Percentiles rank a stretch among this genome's conserved stretches.
These are phyloP conservation scores for Odontothrips loti DNA, from an alignment of 2,888 invertebrate genomes.

Conservation along the genomic window DNA sequence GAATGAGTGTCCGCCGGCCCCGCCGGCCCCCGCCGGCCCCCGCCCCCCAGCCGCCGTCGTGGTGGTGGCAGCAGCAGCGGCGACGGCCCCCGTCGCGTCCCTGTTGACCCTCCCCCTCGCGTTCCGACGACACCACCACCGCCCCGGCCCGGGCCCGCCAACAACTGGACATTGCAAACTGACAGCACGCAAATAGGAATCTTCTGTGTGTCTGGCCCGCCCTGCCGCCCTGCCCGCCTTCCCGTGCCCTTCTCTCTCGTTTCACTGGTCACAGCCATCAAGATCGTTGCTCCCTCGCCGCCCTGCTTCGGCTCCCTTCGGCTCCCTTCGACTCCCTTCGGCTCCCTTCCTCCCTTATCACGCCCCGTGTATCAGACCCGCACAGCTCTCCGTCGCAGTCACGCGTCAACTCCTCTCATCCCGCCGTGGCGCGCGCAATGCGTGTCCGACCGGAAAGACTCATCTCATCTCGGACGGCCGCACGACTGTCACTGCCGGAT, in stretches of 20 bases:
- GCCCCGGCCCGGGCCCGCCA: too few relatives aligned
- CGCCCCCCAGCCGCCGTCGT: background rate
- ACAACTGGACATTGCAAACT: conserved; percentile 12
- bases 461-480: too few relatives aligned
- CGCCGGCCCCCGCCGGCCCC: background rate
- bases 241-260: background rate
- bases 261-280: background rate
- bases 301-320: background rate
- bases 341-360: background rate
- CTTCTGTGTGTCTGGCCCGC: background rate
- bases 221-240: background rate
- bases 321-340: too few relatives aligned
- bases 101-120: too few relatives aligned
- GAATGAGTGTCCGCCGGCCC: background rate
- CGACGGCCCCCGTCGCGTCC: background rate
- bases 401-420: too few relatives aligned
- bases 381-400: background rate
- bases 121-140: too few relatives aligned
- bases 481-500: too few relatives aligned
- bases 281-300: background rate
- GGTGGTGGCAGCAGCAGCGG: background rate
- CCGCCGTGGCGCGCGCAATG: too few relatives aligned
- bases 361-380: background rate
- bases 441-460: too few relatives aligned
- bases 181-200: conserved; percentile 24